phyloP scores from a whole-genome alignment of 1,140 invertebrate species.

The Trissolcus basalis region DNA sequence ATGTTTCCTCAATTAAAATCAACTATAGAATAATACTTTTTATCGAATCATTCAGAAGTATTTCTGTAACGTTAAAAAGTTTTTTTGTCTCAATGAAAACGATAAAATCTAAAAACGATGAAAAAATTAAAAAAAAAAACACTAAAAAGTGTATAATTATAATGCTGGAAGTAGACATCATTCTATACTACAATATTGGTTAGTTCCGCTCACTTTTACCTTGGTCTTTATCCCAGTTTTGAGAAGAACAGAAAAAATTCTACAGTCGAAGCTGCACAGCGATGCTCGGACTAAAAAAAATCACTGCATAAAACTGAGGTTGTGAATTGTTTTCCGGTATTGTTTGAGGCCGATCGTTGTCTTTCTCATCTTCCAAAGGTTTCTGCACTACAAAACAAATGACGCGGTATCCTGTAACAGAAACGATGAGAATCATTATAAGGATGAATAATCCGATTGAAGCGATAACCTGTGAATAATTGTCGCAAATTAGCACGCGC shows the following conservation, averaged over 20 bases:
- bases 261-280: no score
- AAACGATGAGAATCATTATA: constrained; percentile 52
- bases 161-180: constrained; percentile 7
- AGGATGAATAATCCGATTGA: constrained; percentile 65
- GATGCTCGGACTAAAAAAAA: constrained; percentile 27
- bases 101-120: background rate
- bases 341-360: constrained; percentile 46
- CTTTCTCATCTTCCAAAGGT: constrained; percentile 39
- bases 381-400: constrained; percentile 39
- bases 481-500: constrained; percentile 45
- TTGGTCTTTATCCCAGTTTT: constrained; percentile 21
- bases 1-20: constrained; percentile 3
- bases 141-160: background rate
- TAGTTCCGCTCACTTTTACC: constrained; percentile 46
- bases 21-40: background rate
- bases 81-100: background rate
- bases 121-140: background rate
- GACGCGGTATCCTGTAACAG: constrained; percentile 54
- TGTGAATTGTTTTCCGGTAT: constrained; percentile 50
- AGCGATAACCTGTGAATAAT: constrained; percentile 49
- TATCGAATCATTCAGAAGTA: background rate
- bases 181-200: constrained; percentile 27
- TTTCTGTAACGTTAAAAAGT: background rate
- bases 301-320: constrained; percentile 38
- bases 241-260: no score